phyloP scores from a whole-genome alignment of 2,888 invertebrate genomes.

The Meteorus cinctellus region DNA sequence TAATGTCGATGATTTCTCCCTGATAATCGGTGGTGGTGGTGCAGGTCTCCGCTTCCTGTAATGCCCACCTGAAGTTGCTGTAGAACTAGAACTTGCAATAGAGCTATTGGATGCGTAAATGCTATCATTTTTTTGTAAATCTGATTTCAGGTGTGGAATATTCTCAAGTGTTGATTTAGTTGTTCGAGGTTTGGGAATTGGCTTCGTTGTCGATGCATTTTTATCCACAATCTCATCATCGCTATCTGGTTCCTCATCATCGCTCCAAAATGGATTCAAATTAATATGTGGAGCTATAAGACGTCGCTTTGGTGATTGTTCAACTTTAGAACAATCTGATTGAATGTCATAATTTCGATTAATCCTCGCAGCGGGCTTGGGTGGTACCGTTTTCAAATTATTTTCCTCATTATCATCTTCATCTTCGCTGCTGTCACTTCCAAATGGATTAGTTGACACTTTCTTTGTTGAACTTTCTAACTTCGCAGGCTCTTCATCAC shows the following conservation, averaged over 20 bases:
- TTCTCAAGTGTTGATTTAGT: constrained; percentile 60
- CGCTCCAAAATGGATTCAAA: constrained; percentile 84
- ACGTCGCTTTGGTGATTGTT: constrained; percentile 58
- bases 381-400: constrained; percentile 55
- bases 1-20: constrained; percentile 40
- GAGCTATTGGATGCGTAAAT: constrained; percentile 72
- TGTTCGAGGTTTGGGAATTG: constrained; percentile 74
- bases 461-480: constrained; percentile 1
- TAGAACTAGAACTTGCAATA: constrained; percentile 69
- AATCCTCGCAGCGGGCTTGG: constrained; percentile 69
- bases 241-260: constrained; percentile 77
- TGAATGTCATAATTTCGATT: constrained; percentile 55
- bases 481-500: constrained; percentile 73
- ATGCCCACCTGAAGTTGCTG: constrained; percentile 74
- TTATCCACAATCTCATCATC: constrained; percentile 53
- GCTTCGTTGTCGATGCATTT: constrained; percentile 56
- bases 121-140: constrained; percentile 60
- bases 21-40: constrained; percentile 75
- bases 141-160: constrained; percentile 63
- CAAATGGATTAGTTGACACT: constrained; percentile 80
- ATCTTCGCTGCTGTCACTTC: constrained; percentile 77
- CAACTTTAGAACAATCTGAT: constrained; percentile 47
- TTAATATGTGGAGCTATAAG: constrained; percentile 76
- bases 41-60: constrained; percentile 83
- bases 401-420: constrained; percentile 45